Evolutionary conservation across 2,888 invertebrate species (phyloP).

Genomic region (Ophion ellenae): DNA sequence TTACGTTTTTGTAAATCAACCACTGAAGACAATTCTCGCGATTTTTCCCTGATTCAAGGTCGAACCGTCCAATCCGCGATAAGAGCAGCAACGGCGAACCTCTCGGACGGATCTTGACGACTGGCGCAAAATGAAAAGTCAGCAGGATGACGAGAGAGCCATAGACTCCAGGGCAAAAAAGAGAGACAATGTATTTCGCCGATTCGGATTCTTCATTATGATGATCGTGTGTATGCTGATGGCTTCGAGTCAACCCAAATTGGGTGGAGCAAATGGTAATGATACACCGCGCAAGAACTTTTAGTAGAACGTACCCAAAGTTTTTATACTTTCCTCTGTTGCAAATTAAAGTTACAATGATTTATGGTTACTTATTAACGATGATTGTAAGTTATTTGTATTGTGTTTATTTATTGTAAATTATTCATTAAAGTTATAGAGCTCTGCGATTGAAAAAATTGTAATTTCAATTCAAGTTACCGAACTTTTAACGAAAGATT

Average conservation of each 20-base stretch:
- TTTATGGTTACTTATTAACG: background rate
- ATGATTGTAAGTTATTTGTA: background rate
- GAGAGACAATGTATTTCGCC: slow-evolving; percentile 67
- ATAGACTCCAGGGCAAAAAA: slow-evolving; percentile 34
- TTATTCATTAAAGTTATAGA: background rate
- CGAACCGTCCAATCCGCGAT: slow-evolving; percentile 4
- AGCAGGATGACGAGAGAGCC: slow-evolving; percentile 37
- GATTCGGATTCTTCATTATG: slow-evolving; percentile 79
- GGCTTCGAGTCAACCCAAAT: slow-evolving; percentile 78
- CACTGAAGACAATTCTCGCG: background rate
- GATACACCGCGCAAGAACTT: background rate
- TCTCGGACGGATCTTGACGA: background rate
- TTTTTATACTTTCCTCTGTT: background rate
- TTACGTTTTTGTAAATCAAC: background rate
- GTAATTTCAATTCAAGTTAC: too few species aligned
- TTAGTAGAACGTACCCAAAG: background rate
- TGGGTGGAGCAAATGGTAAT: slow-evolving; percentile 79
- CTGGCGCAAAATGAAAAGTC: slow-evolving; percentile 16
- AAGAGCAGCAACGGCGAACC: background rate
- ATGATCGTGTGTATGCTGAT: slow-evolving; percentile 80
- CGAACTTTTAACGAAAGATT: too few species aligned
- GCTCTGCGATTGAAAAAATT: too few species aligned
- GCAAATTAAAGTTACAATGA: background rate
- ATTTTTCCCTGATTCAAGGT: slow-evolving; percentile 41
- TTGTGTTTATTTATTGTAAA: background rate